Evolutionary conservation across 2,113 vertebrate species (phyloP).

Genomic region (Apistogramma diplotaenia): DNA sequence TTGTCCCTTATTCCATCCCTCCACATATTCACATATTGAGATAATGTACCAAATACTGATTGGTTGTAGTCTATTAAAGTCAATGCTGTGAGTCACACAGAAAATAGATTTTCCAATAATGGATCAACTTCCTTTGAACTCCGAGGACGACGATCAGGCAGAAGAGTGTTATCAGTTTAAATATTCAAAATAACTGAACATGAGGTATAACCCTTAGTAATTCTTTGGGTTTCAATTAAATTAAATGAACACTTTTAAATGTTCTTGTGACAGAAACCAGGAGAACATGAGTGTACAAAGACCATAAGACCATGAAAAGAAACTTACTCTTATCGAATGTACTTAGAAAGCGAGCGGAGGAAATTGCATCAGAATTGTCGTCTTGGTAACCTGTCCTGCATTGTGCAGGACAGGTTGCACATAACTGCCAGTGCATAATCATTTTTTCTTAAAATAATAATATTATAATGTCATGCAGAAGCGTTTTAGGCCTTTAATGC

Average conservation of each 20-base stretch:
- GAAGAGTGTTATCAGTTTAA: neutral
- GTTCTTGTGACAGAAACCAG: neutral
- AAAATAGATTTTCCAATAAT: neutral
- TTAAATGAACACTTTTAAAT: neutral
- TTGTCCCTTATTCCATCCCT: neutral
- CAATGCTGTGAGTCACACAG: neutral
- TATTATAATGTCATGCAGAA: slow-evolving; percentile 40
- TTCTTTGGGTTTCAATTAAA: neutral
- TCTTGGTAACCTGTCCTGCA: neutral
- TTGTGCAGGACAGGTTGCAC: too few species aligned
- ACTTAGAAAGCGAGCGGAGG: neutral
- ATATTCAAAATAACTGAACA: neutral
- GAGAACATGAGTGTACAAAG: neutral
- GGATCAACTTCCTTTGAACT: neutral
- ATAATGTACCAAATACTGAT: neutral
- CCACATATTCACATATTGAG: neutral
- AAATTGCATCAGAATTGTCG: neutral
- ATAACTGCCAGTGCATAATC: neutral
- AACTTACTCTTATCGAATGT: neutral
- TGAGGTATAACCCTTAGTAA: neutral
- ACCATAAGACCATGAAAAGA: neutral
- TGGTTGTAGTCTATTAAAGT: neutral
- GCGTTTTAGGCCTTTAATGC: neutral
- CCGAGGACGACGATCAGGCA: neutral
- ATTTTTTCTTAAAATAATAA: neutral